Evolutionary conservation across 1,140 invertebrate genomes (phyloP).

Genomic region (Papilio aristodemus): DNA sequence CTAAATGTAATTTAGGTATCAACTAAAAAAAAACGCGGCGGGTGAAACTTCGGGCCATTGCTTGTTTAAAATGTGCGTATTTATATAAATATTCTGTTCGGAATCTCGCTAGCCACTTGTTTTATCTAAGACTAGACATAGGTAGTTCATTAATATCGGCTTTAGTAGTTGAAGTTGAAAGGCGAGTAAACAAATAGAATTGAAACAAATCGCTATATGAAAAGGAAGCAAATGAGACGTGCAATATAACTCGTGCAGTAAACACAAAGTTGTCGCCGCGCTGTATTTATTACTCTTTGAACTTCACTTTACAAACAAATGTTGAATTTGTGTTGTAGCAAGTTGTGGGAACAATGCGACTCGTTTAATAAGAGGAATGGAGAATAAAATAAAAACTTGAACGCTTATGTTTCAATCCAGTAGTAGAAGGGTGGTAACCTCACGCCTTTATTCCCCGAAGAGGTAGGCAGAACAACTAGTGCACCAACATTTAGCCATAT

Average conservation of each 20-base stretch:
- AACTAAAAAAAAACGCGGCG: too few relatives aligned
- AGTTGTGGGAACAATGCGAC: background rate
- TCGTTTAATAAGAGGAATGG: background rate
- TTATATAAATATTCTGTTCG: too few relatives aligned
- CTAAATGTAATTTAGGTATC: too few relatives aligned
- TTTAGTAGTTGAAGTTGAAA: background rate
- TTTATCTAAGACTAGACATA: too few relatives aligned
- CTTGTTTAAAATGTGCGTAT: too few relatives aligned
- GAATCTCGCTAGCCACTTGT: too few relatives aligned
- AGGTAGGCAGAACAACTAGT: too few relatives aligned
- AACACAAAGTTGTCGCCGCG: background rate
- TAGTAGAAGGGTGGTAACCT: background rate
- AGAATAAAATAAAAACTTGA: background rate
- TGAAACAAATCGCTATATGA: constrained; percentile 9
- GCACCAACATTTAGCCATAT: too few relatives aligned
- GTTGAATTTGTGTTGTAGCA: constrained; percentile 2
- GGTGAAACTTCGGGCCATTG: too few relatives aligned
- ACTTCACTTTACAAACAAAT: constrained; percentile 7
- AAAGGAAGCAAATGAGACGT: background rate
- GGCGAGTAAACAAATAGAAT: background rate
- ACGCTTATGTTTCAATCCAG: background rate
- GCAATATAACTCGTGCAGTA: background rate
- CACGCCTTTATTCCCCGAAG: too few relatives aligned
- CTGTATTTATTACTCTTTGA: constrained; percentile 5
- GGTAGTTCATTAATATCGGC: too few relatives aligned